phyloP scores from a whole-genome alignment of 1,140 invertebrate genomes.

The Drosophila melanica region DNA sequence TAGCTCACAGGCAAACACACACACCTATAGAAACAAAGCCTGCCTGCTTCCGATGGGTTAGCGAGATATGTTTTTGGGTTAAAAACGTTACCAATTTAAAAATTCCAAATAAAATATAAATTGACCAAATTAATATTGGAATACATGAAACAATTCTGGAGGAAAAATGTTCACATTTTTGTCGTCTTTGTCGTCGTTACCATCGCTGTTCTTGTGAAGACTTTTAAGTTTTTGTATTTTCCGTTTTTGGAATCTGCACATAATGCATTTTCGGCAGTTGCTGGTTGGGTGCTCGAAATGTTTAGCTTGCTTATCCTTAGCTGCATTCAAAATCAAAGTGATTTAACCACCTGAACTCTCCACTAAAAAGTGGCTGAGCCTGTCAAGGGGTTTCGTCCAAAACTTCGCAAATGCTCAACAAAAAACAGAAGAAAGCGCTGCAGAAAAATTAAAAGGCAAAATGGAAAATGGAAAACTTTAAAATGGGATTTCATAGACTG shows the following conservation, averaged over 20 bases:
- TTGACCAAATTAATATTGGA: constrained; percentile 84
- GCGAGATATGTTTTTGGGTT: constrained; percentile 64
- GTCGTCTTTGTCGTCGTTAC: constrained; percentile 28
- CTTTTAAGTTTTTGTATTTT: constrained; percentile 9
- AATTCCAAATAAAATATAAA: constrained; percentile 84
- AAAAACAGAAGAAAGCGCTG: constrained; percentile 64
- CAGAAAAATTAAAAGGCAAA: constrained; percentile 41
- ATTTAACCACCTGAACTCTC: constrained; percentile 13
- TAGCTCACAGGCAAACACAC: constrained; percentile 44
- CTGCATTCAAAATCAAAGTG: constrained; percentile 43
- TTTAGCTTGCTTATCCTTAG: constrained; percentile 38
- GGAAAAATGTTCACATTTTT: constrained; percentile 80
- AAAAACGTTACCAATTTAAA: constrained; percentile 83
- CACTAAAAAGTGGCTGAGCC: neutral
- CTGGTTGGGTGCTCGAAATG: constrained; percentile 7
- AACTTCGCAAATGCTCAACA: constrained; percentile 45
- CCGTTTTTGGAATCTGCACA: constrained; percentile 26
- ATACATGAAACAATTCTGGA: constrained; percentile 83
- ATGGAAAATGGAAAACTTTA: constrained; percentile 70
- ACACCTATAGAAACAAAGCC: neutral
- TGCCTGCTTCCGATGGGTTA: constrained; percentile 60
- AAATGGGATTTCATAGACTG: constrained; percentile 64
- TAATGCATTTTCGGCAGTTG: constrained; percentile 24
- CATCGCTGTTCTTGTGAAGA: constrained; percentile 21
- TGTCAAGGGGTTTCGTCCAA: constrained; percentile 22